Evolutionary conservation across 2,113 vertebrate genomes (phyloP).

Genomic region (Pseudopodoces humilis): DNA sequence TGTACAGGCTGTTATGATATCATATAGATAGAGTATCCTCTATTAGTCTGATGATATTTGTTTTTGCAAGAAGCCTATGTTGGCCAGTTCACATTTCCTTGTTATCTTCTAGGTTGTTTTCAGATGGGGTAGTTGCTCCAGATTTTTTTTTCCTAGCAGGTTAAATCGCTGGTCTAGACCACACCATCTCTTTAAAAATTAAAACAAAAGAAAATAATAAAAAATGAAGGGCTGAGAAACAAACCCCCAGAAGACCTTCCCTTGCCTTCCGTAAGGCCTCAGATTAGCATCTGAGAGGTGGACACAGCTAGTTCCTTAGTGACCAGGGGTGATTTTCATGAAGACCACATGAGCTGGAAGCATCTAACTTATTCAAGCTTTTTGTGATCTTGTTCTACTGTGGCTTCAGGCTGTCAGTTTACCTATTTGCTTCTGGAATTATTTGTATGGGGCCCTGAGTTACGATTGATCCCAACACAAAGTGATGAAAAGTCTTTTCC

Average conservation of each 20-base stretch:
- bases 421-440: background rate
- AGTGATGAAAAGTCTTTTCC: background rate
- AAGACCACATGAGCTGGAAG: background rate
- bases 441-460: background rate
- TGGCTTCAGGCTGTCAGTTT: background rate
- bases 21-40: background rate
- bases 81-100: background rate
- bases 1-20: background rate
- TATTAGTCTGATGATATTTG: background rate
- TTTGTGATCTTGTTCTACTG: background rate
- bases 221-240: accelerated
- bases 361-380: background rate
- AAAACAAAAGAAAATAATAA: background rate
- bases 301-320: background rate
- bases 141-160: background rate
- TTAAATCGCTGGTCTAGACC: background rate
- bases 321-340: background rate
- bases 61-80: background rate
- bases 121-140: background rate
- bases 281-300: background rate
- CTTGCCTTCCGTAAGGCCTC: background rate
- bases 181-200: background rate
- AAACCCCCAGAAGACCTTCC: background rate
- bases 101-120: background rate
- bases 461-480: background rate